Percentiles rank a stretch among this genome's conserved stretches.
Conservation (phyloP, 1,140 invertebrate genomes). For the Habropoda laboriosa region DNA sequence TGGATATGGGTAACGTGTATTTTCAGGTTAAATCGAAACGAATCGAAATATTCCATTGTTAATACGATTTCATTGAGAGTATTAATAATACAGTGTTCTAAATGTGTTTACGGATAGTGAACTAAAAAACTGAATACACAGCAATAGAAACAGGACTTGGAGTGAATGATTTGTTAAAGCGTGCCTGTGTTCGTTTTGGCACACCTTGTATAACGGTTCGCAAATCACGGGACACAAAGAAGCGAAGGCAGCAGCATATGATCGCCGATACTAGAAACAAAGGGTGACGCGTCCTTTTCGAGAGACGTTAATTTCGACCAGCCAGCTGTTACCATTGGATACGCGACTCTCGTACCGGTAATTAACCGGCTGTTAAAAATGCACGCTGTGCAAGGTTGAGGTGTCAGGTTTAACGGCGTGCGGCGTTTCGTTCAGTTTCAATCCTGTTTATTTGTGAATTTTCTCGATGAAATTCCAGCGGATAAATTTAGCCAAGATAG, state of each 20-base stretch:
- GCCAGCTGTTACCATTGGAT: slow-evolving; percentile 26
- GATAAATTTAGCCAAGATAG: background rate
- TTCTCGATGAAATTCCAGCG: background rate
- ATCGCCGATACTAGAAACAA: slow-evolving; percentile 13
- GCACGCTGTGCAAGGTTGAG: background rate
- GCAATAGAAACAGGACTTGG: too few species aligned
- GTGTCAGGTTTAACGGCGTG: background rate
- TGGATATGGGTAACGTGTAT: too few species aligned
- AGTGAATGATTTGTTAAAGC: background rate
- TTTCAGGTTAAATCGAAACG: too few species aligned
- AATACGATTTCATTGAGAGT: too few species aligned
- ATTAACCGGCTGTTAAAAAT: slow-evolving; percentile 33
- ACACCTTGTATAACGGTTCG: background rate
- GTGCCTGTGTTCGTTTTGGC: background rate
- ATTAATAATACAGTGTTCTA: too few species aligned
- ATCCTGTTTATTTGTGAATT: background rate
- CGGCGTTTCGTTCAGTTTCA: background rate
- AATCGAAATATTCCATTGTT: too few species aligned
- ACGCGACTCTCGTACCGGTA: background rate
- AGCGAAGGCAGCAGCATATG: background rate
- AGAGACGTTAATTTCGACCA: slow-evolving; percentile 12
- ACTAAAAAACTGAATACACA: background rate
- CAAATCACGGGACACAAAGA: background rate
- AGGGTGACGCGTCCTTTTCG: background rate
- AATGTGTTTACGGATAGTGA: too few species aligned